Percentiles rank a stretch among this genome's conserved stretches.
These are phyloP conservation scores for Mastomys natalensis DNA, from an alignment of 2,113 vertebrate genomes.

Conservation along the genomic window DNA sequence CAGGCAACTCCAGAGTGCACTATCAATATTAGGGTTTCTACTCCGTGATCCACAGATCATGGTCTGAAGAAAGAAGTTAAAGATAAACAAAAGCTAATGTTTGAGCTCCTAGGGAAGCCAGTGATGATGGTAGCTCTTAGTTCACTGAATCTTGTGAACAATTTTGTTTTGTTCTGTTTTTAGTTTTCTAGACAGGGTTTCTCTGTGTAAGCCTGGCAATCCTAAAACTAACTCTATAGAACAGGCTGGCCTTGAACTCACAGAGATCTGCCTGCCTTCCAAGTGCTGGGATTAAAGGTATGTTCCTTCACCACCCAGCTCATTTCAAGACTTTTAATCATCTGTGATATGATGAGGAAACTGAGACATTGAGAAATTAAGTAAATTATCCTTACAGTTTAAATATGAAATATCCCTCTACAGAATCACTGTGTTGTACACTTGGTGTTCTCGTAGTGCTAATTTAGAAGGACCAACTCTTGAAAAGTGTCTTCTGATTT, in stretches of 20 bases:
- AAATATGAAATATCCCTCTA: not conserved
- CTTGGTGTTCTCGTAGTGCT: not conserved
- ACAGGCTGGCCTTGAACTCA: not conserved
- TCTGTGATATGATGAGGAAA: constrained; percentile 45
- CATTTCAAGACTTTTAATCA: constrained; percentile 37
- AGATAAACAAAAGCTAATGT: not conserved
- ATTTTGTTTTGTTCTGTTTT: not conserved
- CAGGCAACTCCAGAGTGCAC: not conserved
- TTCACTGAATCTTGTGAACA: constrained; percentile 9
- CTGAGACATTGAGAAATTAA: constrained; percentile 14
- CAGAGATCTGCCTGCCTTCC: not conserved
- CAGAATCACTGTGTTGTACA: not conserved
- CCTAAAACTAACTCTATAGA: not conserved
- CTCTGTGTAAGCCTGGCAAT: not conserved
- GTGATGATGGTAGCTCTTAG: not conserved
- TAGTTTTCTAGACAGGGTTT: not conserved
- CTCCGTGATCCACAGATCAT: not conserved
- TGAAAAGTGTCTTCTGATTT: not conserved
- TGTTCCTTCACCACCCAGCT: not conserved
- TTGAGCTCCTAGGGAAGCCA: not conserved
- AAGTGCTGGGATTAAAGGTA: not conserved
- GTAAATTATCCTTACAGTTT: not conserved
- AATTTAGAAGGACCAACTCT: not conserved
- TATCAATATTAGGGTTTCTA: not conserved
- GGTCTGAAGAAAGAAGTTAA: not conserved